Evolutionary conservation across 2,113 vertebrate species (phyloP).

Genomic region (Siniperca knerii): DNA sequence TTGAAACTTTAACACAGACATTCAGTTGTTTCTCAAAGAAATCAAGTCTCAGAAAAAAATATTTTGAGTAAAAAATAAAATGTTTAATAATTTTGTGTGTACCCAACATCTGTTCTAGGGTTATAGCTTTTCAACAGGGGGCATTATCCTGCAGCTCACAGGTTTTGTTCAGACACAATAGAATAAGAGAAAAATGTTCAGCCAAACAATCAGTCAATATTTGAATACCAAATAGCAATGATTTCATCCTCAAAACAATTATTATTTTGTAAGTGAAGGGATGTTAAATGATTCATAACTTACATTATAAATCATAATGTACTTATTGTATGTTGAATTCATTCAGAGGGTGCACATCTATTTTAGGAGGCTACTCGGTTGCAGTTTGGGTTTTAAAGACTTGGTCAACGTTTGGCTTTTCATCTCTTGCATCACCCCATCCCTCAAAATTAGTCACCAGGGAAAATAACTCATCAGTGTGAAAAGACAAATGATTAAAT

Average conservation of each 20-base stretch:
- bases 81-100: not conserved
- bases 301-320: not conserved
- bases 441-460: slow-evolving; percentile 33
- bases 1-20: slow-evolving; percentile 2
- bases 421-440: slow-evolving; percentile 14
- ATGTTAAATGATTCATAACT: not conserved
- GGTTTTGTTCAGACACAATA: not conserved
- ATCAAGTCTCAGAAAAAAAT: not conserved
- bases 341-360: not conserved
- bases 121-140: not conserved
- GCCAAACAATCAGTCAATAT: not conserved
- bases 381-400: slow-evolving; percentile 20
- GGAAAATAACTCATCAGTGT: slow-evolving; percentile 33
- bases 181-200: not conserved
- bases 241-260: not conserved
- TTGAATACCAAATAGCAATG: not conserved
- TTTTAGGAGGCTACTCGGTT: not conserved
- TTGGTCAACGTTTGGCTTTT: slow-evolving; percentile 49
- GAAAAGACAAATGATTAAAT: slow-evolving; percentile 41
- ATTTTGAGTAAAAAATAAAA: not conserved
- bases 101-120: not conserved
- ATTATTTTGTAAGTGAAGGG: not conserved
- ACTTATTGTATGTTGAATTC: not conserved
- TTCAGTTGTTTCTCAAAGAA: not conserved
- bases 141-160: not conserved